Percentiles rank a stretch among this genome's conserved stretches.
phyloP scores from a whole-genome alignment of 2,797 vertebrate genomes.

The Podargus strigoides region DNA sequence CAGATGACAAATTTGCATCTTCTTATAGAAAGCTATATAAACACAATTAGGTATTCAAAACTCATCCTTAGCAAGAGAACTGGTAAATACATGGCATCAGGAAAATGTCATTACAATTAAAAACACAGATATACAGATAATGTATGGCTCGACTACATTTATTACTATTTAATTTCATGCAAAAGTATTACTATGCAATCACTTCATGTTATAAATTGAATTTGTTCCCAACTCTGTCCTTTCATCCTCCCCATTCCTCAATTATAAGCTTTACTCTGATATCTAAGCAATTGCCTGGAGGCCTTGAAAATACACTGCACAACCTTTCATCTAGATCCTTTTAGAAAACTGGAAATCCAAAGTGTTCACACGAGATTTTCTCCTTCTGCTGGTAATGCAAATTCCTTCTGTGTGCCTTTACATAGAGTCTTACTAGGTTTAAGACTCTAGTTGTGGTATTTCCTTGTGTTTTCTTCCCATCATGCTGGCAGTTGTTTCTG shows the following conservation, averaged over 20 bases:
- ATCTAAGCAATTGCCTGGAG: constrained; percentile 35
- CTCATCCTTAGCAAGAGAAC: not conserved
- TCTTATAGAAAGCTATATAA: not conserved
- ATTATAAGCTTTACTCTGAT: constrained; percentile 55
- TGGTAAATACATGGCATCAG: not conserved
- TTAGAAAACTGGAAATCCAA: constrained; percentile 23
- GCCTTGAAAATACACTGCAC: constrained; percentile 5
- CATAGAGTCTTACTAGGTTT: not conserved
- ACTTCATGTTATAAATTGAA: constrained; percentile 43
- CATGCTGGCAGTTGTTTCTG: not conserved
- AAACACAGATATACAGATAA: not conserved
- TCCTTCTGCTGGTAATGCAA: constrained; percentile 36
- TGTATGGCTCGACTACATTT: not conserved
- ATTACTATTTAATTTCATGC: constrained; percentile 22
- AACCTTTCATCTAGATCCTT: constrained; percentile 52
- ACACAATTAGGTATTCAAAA: constrained; percentile 21
- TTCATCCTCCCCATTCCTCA: constrained; percentile 35
- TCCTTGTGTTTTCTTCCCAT: not conserved
- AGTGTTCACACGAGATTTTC: constrained; percentile 28
- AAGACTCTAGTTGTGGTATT: not conserved
- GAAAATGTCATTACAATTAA: constrained; percentile 3
- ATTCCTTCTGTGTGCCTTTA: constrained; percentile 32
- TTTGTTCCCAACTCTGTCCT: constrained; percentile 32
- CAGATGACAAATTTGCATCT: constrained; percentile 19
- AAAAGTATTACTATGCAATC: constrained; percentile 49